Evolutionary conservation across 30 jellyfish, hydroid and myxozoan species (phyloP).

Genomic region (Haliclystus octoradiatus): DNA sequence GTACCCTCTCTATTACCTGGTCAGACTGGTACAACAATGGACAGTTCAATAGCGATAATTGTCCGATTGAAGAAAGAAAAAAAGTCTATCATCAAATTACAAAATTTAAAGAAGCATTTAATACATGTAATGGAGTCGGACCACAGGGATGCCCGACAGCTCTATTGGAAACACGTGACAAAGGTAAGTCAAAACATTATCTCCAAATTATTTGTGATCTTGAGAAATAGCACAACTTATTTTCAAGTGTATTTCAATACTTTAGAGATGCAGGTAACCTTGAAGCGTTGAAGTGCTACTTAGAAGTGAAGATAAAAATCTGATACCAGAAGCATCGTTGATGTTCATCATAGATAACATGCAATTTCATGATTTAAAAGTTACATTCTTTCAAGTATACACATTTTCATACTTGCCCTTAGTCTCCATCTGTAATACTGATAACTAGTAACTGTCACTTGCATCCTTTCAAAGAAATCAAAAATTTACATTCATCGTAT

Average conservation of each 20-base stretch:
- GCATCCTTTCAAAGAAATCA: too few relatives aligned
- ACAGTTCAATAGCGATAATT: conserved; percentile 31
- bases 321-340: neutral
- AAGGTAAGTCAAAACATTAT: too few relatives aligned
- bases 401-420: too few relatives aligned
- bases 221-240: too few relatives aligned
- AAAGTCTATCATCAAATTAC: conserved; percentile 15
- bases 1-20: conserved; percentile 66
- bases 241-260: too few relatives aligned
- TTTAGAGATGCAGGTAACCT: too few relatives aligned
- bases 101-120: conserved; percentile 45
- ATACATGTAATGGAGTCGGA: conserved; percentile 55
- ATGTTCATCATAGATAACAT: conserved; percentile 27
- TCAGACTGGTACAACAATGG: conserved; percentile 39
- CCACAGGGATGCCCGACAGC: conserved; percentile 49
- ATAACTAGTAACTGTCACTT: too few relatives aligned
- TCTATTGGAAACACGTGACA: conserved; percentile 29
- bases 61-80: conserved; percentile 70
- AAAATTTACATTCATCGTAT: too few relatives aligned
- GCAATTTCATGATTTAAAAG: too few relatives aligned
- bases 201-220: too few relatives aligned
- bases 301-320: neutral
- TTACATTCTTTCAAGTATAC: too few relatives aligned
- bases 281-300: neutral
- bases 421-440: too few relatives aligned